Base-by-base conservation (phyloP, 2,113 vertebrate species). In the Colinus virginianus region DNA sequence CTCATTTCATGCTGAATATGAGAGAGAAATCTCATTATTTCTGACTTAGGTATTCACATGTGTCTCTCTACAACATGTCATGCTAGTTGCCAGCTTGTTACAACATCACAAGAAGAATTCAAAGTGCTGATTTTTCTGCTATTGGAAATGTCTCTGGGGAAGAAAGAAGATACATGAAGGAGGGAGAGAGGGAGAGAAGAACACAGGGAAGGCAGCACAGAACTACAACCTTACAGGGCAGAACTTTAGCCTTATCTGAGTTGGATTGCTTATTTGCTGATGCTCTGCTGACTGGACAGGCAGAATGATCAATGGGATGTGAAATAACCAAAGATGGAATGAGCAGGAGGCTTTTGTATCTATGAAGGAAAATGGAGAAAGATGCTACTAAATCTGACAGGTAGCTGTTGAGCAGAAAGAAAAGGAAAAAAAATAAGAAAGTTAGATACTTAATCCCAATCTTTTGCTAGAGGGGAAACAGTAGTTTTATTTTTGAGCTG, bases 1-100 rank as follows among this genome's bases (percentile, higher is more conserved):
- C 93, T 93, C 72, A 94, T 97, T 97, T 97, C 96, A 97, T 0
- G 4, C 91, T 94, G 92, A 84, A 90, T 97, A 75, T 87, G 83
- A 95, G 94, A 95, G 78, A 90, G 89, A 96, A 97, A 96, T 97
- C 97, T 97, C 92, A 94, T 97, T 97, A 96, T 97, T 97, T 97
- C 95, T 95, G 93, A 96, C 95, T 97, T 97, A 94, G 72, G 12
- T 94, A 92, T 87, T 95, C 86, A 55, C 55, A 23, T 93, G 80
- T 96, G 80, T 93, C 96, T 93, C 85, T 93, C 75, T 96, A 91
- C 87, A 96, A 93, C 74, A 79, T 93, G 90, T 91, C 93, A 85
- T 92, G 91, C 92, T 88, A 55, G 15, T 93, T 97, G 78, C 96
- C 75, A 93, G 92, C 95, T 96, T 97, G 91, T 97, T 97, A 94